Conservation (phyloP, 1,140 invertebrate species). For the Hyles vespertilio region DNA sequence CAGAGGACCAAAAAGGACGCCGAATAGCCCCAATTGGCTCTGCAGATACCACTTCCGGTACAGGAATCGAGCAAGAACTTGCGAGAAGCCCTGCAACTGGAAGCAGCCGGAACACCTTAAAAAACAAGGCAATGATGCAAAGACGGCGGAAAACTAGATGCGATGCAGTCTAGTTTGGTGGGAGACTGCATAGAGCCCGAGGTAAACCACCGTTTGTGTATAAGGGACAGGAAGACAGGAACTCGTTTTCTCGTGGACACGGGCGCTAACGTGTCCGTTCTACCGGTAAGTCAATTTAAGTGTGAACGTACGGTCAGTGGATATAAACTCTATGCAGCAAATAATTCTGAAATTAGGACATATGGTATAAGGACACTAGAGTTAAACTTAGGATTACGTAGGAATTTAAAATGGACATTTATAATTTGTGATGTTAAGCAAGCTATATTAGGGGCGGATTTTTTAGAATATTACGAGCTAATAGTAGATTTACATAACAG, state of each 20-base stretch:
- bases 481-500: too few relatives aligned
- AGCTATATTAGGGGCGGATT: slow-evolving; percentile 10
- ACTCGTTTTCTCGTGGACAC: background rate
- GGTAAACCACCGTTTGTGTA: background rate
- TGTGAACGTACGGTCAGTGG: background rate
- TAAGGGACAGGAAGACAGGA: background rate
- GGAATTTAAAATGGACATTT: slow-evolving; percentile 1
- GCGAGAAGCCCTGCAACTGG: background rate
- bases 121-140: background rate
- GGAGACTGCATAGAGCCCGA: background rate
- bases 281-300: slow-evolving; percentile 1
- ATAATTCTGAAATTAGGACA: background rate
- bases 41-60: too few relatives aligned
- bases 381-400: background rate
- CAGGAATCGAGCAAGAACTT: too few relatives aligned
- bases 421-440: slow-evolving; percentile 7
- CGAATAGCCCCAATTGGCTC: too few relatives aligned
- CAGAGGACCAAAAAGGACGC: too few relatives aligned
- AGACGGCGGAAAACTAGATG: background rate
- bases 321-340: background rate
- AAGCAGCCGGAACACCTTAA: background rate
- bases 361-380: background rate
- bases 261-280: background rate
- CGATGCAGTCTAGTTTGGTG: background rate
- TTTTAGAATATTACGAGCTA: background rate